Percentiles rank a stretch among this genome's conserved stretches.
Conservation (phyloP, 2,888 invertebrate species). For the Dolichopus griseipennis region DNA sequence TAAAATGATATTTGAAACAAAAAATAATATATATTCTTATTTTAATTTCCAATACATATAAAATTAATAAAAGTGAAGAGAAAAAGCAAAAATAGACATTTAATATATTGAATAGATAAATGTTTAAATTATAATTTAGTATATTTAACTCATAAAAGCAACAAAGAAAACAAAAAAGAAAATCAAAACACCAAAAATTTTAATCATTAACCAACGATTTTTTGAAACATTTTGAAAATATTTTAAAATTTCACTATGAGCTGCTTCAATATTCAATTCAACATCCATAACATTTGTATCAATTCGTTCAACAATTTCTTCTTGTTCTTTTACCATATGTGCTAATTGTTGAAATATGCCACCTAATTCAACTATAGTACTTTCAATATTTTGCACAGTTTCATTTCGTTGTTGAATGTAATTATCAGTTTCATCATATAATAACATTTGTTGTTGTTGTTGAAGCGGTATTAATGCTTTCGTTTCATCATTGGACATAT, state of each 20-base stretch:
- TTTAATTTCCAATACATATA: too few species aligned
- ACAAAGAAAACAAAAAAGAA: slow-evolving; percentile 99
- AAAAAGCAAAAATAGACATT: too few species aligned
- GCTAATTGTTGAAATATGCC: slow-evolving; percentile 94
- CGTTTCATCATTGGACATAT: slow-evolving; percentile 55
- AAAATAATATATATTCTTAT: too few species aligned
- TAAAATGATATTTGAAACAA: too few species aligned
- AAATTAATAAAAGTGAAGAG: too few species aligned
- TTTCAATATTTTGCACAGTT: slow-evolving; percentile 98
- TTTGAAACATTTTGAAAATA: slow-evolving; percentile 96
- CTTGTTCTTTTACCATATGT: slow-evolving; percentile 76
- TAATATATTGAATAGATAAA: not conserved
- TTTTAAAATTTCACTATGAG: slow-evolving; percentile 92
- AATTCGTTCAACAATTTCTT: slow-evolving; percentile 95
- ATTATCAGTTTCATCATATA: slow-evolving; percentile 78
- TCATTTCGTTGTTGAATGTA: slow-evolving; percentile 90
- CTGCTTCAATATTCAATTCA: slow-evolving; percentile 93
- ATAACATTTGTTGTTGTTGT: slow-evolving; percentile 55
- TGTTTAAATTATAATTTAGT: slow-evolving; percentile 12
- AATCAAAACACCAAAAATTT: slow-evolving; percentile 96
- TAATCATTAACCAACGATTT: slow-evolving; percentile 98
- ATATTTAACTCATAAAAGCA: slow-evolving; percentile 78
- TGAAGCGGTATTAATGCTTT: slow-evolving; percentile 42
- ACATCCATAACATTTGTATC: slow-evolving; percentile 95
- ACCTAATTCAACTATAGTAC: slow-evolving; percentile 97